These are phyloP conservation scores for Andrena minutula DNA, from an alignment of 2,888 invertebrate species.

Conservation along the genomic window DNA sequence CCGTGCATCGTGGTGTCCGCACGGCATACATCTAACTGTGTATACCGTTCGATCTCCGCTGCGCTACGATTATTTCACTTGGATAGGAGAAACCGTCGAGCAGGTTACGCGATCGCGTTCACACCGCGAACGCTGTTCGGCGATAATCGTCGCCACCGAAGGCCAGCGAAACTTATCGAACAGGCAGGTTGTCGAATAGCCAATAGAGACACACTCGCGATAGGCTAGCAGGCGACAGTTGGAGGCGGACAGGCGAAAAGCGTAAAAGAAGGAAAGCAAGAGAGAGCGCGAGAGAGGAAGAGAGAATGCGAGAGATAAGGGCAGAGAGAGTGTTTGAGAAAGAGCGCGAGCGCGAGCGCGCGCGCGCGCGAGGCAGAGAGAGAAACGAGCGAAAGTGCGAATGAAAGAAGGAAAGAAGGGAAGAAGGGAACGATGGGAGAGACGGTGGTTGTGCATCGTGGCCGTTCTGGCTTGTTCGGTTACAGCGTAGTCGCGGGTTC, in stretches of 20 bases:
- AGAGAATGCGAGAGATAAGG: background rate
- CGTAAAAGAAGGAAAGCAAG: background rate
- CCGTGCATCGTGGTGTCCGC: background rate
- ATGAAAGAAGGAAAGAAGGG: conserved; percentile 1
- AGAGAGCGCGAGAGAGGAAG: background rate
- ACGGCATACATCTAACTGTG: background rate
- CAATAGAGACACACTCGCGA: background rate
- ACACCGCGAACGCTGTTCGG: background rate
- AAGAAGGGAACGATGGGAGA: conserved; percentile 49
- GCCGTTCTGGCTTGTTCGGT: conserved; percentile 75
- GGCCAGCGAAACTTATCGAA: background rate
- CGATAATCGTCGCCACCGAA: background rate
- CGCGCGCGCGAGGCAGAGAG: conserved; percentile 5
- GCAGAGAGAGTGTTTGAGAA: background rate
- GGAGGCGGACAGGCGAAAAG: conserved; percentile 13
- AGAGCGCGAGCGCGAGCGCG: too few species aligned
- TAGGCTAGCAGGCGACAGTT: background rate
- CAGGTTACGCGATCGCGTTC: conserved; percentile 8
- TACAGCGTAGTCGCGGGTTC: conserved; percentile 97
- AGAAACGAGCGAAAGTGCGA: conserved; percentile 17
- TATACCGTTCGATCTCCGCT: too few species aligned
- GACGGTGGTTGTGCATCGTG: conserved; percentile 74
- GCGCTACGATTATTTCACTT: too few species aligned
- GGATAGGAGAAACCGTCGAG: conserved; percentile 1
- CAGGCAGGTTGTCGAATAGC: conserved; percentile 30